phyloP scores from a whole-genome alignment of 2,797 vertebrate species.

The Sphenodon punctatus region DNA sequence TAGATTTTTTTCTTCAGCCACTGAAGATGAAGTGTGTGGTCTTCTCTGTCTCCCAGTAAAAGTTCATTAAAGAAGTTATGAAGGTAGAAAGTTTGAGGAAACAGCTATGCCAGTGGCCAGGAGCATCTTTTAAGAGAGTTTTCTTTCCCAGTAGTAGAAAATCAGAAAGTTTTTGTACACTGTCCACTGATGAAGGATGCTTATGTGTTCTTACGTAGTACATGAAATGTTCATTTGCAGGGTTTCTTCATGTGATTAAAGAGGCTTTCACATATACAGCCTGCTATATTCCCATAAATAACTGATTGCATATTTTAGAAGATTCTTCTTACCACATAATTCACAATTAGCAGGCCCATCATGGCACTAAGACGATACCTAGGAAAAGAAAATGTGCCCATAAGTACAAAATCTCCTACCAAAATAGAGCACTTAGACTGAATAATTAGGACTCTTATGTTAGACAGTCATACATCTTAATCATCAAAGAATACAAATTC shows the following conservation, averaged over 20 bases:
- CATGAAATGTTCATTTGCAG: neutral
- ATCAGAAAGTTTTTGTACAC: neutral
- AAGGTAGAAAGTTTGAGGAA: constrained; percentile 14
- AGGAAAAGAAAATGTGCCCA: constrained; percentile 41
- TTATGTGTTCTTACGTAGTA: neutral
- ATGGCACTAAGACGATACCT: constrained; percentile 46
- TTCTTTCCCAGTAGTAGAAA: neutral
- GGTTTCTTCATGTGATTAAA: neutral
- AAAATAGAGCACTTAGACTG: constrained; percentile 39
- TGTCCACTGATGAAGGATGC: neutral
- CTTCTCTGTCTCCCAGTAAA: constrained; percentile 20
- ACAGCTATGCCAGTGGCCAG: constrained; percentile 40
- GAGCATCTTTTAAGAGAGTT: neutral
- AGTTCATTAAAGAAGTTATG: constrained; percentile 9
- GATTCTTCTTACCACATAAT: constrained; percentile 9
- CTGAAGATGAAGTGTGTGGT: constrained; percentile 26
- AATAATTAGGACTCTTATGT: constrained; percentile 53
- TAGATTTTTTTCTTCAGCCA: constrained; percentile 3
- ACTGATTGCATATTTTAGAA: constrained; percentile 13
- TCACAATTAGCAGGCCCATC: constrained; percentile 30
- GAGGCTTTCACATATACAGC: neutral
- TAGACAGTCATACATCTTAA: constrained; percentile 29
- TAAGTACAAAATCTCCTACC: constrained; percentile 34
- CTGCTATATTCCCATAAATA: constrained; percentile 28
- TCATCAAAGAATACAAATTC: constrained; percentile 30